Base-by-base conservation (phyloP, 1,140 invertebrate genomes). In the Drosophila suzukii region DNA sequence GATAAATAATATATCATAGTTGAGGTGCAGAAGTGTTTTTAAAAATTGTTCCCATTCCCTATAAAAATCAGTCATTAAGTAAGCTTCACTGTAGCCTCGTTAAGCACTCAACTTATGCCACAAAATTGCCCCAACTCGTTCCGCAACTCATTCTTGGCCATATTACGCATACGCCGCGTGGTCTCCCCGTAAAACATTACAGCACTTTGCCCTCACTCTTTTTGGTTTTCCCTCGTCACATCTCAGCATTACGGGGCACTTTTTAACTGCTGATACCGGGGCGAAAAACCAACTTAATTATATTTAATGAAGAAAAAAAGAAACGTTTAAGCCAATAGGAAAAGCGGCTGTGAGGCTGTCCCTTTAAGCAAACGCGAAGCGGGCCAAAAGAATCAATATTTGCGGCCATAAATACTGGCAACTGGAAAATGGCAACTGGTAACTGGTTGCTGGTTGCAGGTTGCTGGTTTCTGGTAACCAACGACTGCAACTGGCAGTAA, bases 301-400 rank as follows among this genome's bases (percentile, higher is more conserved):
- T 72, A 58, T 72, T 71, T 72, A 71, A 72, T 71, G 66, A 72
- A 72, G 49, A 38, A 39, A 61, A 30, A 66, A 32, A 47, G 30
- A 17, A 53, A 36, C 50, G 13, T 34, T 41, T 30, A 55, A 55
- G 34, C 24, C 20, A 49, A 55, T 39, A 13, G 32, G 47, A 49
- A 34, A 24, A 32, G 13, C 34, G 12, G 32, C 32, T 49, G 49
- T 11, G n/a, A 11, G 17, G 43, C 27, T 32, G 30, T 47, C 36
- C 51, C 44, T 70, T 70, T 71, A 44, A 57, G 49, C 62, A 58
- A 59, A 50, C 62, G 47, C 15, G 44, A 59, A 39, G 34, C 54
- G 53, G 43, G 12, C n/a, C 36, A 41, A 57, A 41, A 70, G 68
- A 72, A 72, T 72, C 68, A 72, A 72, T 72, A 72, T 71, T 72